A percentile compares a stretch with the other conserved stretches of the same genome.
Conservation (phyloP, 2,888 invertebrate species). For the Flexamia atlantica region DNA sequence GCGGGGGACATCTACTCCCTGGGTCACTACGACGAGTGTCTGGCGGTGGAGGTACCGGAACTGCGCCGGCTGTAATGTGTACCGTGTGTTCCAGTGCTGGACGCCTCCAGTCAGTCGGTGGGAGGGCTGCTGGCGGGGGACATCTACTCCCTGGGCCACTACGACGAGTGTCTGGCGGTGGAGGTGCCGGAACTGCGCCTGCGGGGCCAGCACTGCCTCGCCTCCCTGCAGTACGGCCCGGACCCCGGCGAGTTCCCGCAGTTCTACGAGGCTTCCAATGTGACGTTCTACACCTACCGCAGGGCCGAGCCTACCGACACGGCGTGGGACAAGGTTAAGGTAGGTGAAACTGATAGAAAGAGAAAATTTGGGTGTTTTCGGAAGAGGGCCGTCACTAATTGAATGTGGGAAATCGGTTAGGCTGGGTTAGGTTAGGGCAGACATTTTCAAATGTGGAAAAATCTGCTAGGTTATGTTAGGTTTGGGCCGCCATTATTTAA, state of each 20-base stretch:
- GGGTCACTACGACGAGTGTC: too few species aligned
- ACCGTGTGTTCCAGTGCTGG: slow-evolving; percentile 79
- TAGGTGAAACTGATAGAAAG: too few species aligned
- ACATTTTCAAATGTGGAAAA: too few species aligned
- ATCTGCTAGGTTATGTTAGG: too few species aligned
- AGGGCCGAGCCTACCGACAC: slow-evolving; percentile 73
- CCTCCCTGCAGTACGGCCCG: slow-evolving; percentile 76
- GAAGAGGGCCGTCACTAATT: too few species aligned
- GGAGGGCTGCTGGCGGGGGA: slow-evolving; percentile 84
- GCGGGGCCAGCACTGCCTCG: slow-evolving; percentile 81
- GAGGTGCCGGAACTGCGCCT: slow-evolving; percentile 65
- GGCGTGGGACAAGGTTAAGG: slow-evolving; percentile 66
- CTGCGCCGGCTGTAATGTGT: slow-evolving; percentile 59
- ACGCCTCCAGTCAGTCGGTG: slow-evolving; percentile 83
- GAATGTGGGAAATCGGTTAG: too few species aligned
- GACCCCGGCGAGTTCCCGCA: slow-evolving; percentile 75
- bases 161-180: slow-evolving; percentile 82
- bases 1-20: slow-evolving; percentile 84
- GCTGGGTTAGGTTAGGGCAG: too few species aligned
- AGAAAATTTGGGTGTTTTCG: too few species aligned
- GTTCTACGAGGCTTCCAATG: slow-evolving; percentile 74
- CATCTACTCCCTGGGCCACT: slow-evolving; percentile 84
- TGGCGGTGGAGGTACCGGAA: too few species aligned
- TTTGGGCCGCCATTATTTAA: too few species aligned
- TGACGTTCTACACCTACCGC: slow-evolving; percentile 77